Evolutionary conservation across 2,797 vertebrate species (phyloP), one percentile per base, ranked within the genome.

Genomic region (Enteromius thamalakanensis): DNA sequence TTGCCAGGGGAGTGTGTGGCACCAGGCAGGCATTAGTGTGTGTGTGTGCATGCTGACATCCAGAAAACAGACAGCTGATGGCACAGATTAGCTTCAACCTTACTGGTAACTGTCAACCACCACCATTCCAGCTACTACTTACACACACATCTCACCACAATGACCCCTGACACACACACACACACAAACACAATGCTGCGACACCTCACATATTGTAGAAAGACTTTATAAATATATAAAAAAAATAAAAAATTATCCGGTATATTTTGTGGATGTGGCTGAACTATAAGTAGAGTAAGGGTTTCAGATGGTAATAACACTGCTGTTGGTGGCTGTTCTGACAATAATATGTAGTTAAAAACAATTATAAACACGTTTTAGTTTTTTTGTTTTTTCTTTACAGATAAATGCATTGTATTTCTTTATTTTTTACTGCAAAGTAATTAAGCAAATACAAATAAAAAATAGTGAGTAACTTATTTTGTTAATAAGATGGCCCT

Each of bases 1-100:
- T 94, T 94, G 94, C 92, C 93, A 68, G 82, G 34, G 76, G 87
- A 78, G 76, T 82, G 84, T 82, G 81, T 83, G 80, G 86, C 81
- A 62, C 58, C 45, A 81, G 45, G 68, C 76, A 49, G 62, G 77
- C 53, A 68, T 80, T 47, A 37, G 74, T n/a, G 69, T 45, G 69
- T 69, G 69, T 69, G 53, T 70, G 84, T 42, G 40, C 40, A 0
- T 74, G 81, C 87, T 93, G 92, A 94, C 91, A 90, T 94, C 91
- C 86, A 87, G 14, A 42, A 86, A 86, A 91, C 89, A 94, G 93
- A 94, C 94, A 94, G 93, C 90, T 92, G 93, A 94, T 94, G 91
- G 92, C 91, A 90, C 90, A 93, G 90, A 93, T 93, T 93, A 94
- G 88, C 87, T 90, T 94, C 91, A 91, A 62, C 37, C 88, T 89